These are phyloP conservation scores for Molossus molossus DNA, from an alignment of 2,797 vertebrate species.

Conservation along the genomic window DNA sequence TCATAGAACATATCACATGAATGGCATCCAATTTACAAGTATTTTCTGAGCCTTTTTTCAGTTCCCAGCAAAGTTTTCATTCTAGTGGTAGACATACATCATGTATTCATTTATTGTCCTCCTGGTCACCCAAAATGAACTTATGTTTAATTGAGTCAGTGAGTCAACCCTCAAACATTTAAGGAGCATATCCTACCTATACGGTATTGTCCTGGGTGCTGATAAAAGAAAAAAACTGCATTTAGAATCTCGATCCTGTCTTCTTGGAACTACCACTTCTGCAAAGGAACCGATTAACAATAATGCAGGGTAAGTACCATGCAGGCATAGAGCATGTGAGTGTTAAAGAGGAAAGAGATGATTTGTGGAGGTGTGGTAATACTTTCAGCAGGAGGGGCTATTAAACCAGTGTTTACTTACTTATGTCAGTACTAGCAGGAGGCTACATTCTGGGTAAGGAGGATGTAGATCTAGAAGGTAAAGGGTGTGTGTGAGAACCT, in stretches of 20 bases:
- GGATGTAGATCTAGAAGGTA: background rate
- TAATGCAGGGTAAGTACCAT: background rate
- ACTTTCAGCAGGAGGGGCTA: background rate
- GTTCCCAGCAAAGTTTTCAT: background rate
- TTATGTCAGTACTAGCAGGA: background rate
- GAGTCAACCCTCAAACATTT: background rate
- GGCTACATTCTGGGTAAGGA: background rate
- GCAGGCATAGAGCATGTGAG: background rate
- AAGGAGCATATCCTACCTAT: background rate
- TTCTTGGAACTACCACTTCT: background rate
- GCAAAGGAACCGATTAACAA: background rate
- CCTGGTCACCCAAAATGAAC: background rate
- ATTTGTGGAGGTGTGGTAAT: background rate
- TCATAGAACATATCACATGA: background rate
- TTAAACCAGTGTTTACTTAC: background rate
- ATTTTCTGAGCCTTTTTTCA: background rate
- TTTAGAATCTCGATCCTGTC: background rate
- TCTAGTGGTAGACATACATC: background rate
- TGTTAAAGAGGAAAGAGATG: background rate
- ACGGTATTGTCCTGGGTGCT: background rate
- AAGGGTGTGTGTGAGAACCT: background rate
- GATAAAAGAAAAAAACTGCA: background rate
- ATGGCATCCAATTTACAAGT: background rate
- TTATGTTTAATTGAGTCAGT: conserved; percentile 23
- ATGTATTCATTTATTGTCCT: conserved; percentile 24